Conservation (phyloP, 2,797 vertebrate species). For the Schizopygopsis malacanthus region DNA sequence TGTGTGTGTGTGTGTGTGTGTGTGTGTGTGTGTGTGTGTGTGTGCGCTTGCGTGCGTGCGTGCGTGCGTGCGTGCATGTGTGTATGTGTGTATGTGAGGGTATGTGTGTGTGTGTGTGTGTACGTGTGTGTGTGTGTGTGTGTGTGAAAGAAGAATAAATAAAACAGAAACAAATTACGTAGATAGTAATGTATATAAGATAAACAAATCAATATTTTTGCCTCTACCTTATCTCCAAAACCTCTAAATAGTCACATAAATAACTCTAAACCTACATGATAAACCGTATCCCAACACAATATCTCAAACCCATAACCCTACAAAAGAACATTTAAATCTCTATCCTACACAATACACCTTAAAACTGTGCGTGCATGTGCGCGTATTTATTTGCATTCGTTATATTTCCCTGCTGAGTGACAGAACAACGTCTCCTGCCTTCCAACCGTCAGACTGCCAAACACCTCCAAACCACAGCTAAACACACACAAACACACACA, state of each 20-base stretch:
- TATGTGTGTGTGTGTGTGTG: too few species aligned
- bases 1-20: not conserved
- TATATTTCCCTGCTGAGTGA: constrained; percentile 56
- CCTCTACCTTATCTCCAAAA: not conserved
- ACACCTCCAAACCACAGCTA: constrained; percentile 25
- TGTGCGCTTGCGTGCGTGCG: too few species aligned
- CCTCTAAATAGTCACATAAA: not conserved
- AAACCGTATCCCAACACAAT: not conserved
- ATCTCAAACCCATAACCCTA: not conserved
- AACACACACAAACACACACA: constrained; percentile 21
- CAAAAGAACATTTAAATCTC: not conserved
- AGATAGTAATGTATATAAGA: too few species aligned
- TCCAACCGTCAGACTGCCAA: constrained; percentile 48
- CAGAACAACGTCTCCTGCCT: constrained; percentile 44
- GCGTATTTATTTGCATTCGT: constrained; percentile 41
- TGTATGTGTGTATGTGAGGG: too few species aligned
- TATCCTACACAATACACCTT: not conserved
- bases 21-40: too few species aligned
- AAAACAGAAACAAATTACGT: too few species aligned
- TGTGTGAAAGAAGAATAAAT: too few species aligned
- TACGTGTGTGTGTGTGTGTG: too few species aligned
- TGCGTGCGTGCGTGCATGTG: not conserved
- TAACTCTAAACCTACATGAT: not conserved
- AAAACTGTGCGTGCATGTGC: not conserved
- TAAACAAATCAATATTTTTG: not conserved